Percentiles rank a stretch among this genome's conserved stretches.
Evolutionary conservation across 2,797 vertebrate species (phyloP).

Genomic region (Buphagus erythrorhynchus): DNA sequence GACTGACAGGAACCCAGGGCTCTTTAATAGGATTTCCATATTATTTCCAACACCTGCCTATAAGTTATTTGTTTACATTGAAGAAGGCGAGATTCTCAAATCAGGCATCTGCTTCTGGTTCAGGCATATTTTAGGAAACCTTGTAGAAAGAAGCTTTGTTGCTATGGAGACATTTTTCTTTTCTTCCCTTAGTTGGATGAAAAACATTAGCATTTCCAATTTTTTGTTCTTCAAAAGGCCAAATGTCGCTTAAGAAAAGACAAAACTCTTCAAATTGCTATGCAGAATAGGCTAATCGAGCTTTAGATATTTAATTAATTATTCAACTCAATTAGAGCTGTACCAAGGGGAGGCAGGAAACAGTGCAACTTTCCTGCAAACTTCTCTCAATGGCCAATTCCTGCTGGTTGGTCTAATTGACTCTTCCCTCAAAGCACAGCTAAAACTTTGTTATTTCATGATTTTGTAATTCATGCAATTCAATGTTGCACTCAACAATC

Average conservation of each 20-base stretch:
- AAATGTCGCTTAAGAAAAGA: conserved; percentile 75
- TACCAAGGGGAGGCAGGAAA: background rate
- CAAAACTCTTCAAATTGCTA: conserved; percentile 64
- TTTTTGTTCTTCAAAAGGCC: conserved; percentile 83
- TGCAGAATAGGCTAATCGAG: conserved; percentile 56
- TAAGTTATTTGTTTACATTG: conserved; percentile 89
- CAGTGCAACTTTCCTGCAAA: background rate
- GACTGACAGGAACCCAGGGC: conserved; percentile 81
- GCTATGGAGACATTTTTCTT: conserved; percentile 86
- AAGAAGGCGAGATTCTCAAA: conserved; percentile 84
- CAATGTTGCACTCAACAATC: background rate
- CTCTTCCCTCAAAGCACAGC: background rate
- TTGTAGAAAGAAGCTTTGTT: conserved; percentile 87
- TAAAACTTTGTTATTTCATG: conserved; percentile 12
- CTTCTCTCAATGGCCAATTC: conserved; percentile 14
- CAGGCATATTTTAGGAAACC: conserved; percentile 84
- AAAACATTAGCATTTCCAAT: conserved; percentile 84
- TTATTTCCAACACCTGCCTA: conserved; percentile 89
- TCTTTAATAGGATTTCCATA: conserved; percentile 88
- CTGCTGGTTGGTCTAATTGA: background rate
- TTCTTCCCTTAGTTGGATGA: conserved; percentile 77
- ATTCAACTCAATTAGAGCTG: conserved; percentile 65
- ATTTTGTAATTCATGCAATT: too few species aligned
- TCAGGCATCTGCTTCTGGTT: conserved; percentile 86
- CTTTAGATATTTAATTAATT: conserved; percentile 62